phyloP scores from a whole-genome alignment of 2,888 invertebrate genomes.

The Leucoma salicis region DNA sequence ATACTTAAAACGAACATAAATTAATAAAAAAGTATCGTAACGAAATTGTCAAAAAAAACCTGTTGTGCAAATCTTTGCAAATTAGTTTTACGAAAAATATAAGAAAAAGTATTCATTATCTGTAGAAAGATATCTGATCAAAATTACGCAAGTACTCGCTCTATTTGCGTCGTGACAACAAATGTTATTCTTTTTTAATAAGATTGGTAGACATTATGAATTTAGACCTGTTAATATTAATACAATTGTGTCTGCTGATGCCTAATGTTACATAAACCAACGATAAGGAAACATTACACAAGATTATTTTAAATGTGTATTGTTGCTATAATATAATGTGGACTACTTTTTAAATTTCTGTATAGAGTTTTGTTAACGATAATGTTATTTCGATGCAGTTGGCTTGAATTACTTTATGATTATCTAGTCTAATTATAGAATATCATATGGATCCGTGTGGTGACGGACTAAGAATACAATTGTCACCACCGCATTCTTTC shows the following conservation, averaged over 20 bases:
- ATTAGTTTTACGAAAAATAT: constrained; percentile 32
- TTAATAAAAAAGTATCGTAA: constrained; percentile 20
- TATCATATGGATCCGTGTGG: too few species aligned
- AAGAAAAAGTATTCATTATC: constrained; percentile 18
- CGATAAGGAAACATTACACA: neutral
- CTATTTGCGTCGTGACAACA: constrained; percentile 23
- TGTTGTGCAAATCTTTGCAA: constrained; percentile 38
- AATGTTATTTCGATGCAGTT: too few species aligned
- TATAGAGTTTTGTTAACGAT: too few species aligned
- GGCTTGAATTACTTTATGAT: too few species aligned
- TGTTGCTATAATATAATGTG: too few species aligned
- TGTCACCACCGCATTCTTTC: too few species aligned
- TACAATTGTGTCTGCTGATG: neutral
- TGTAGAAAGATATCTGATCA: constrained; percentile 32
- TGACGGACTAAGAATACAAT: too few species aligned
- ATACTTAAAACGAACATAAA: constrained; percentile 16
- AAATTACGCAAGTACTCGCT: constrained; percentile 28
- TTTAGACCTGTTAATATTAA: neutral
- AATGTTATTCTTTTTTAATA: neutral
- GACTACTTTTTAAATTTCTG: too few species aligned
- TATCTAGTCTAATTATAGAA: too few species aligned
- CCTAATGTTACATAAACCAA: neutral
- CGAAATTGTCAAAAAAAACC: constrained; percentile 24
- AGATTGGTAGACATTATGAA: neutral
- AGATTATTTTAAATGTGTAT: neutral